These are phyloP conservation scores for Diorhabda carinulata DNA, from an alignment of 1,140 invertebrate species.

Conservation along the genomic window DNA sequence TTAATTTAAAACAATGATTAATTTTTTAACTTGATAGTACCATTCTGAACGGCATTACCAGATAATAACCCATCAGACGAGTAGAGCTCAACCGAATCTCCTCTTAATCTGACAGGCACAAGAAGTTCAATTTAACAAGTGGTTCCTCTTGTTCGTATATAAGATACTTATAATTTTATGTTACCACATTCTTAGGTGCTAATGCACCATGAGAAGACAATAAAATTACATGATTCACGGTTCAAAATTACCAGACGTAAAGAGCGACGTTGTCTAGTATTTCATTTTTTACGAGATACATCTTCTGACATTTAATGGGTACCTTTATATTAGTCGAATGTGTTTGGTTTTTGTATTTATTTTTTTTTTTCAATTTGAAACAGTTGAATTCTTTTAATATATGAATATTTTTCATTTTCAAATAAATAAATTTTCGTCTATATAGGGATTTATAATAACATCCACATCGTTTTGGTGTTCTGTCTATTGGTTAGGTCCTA, in stretches of 20 bases:
- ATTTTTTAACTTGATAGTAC: too few species aligned
- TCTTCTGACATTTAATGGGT: neutral
- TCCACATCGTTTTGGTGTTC: too few species aligned
- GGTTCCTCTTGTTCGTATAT: neutral
- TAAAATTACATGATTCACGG: slow-evolving; percentile 12
- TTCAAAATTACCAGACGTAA: neutral
- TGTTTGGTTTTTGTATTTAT: too few species aligned
- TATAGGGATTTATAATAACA: too few species aligned
- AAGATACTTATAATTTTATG: slow-evolving; percentile 10
- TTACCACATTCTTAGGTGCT: slow-evolving; percentile 13
- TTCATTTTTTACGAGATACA: neutral
- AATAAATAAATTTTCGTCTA: too few species aligned
- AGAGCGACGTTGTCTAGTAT: neutral
- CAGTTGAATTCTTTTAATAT: too few species aligned
- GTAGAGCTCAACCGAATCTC: neutral
- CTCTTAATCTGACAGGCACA: neutral
- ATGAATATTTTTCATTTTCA: too few species aligned
- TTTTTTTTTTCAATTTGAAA: too few species aligned
- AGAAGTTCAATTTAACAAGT: slow-evolving; percentile 11
- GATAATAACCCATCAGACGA: slow-evolving; percentile 2
- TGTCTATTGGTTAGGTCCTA: too few species aligned
- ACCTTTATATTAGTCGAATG: too few species aligned
- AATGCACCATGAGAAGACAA: slow-evolving; percentile 12
- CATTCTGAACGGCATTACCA: neutral
- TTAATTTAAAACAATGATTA: too few species aligned